Evolutionary conservation across 2,888 invertebrate genomes (phyloP).

Genomic region (Drosophila seclusa): DNA sequence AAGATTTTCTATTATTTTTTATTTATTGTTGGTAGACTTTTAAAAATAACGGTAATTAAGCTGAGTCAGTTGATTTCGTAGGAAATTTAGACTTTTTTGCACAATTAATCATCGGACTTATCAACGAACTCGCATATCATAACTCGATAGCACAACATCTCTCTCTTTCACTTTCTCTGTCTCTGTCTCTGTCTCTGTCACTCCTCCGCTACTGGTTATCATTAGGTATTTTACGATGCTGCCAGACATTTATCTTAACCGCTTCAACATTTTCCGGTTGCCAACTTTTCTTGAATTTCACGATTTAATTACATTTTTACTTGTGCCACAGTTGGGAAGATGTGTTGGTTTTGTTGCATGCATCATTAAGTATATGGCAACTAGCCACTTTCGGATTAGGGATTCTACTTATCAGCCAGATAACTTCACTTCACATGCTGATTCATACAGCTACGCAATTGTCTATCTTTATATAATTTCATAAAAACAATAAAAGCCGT

Average conservation of each 20-base stretch:
- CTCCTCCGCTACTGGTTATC: conserved; percentile 2
- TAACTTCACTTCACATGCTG: background rate
- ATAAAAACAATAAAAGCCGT: background rate
- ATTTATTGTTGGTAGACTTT: background rate
- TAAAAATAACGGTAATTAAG: background rate
- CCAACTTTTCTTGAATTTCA: conserved; percentile 25
- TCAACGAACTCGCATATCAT: conserved; percentile 17
- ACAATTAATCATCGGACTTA: conserved; percentile 17
- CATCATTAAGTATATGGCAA: background rate
- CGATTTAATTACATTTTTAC: conserved; percentile 34
- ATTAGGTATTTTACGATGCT: conserved; percentile 33
- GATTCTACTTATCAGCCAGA: background rate
- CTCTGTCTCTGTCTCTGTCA: background rate
- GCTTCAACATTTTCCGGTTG: conserved; percentile 23
- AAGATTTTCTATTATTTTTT: background rate
- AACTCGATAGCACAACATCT: conserved; percentile 9
- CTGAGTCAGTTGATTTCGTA: background rate
- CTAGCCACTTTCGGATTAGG: conserved; percentile 4
- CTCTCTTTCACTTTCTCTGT: conserved; percentile 1
- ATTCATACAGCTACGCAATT: background rate
- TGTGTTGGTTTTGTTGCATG: conserved; percentile 16
- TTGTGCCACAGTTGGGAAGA: conserved; percentile 27
- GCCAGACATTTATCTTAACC: conserved; percentile 24
- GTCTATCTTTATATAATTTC: background rate
- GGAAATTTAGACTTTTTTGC: background rate